A percentile compares a stretch with the other conserved stretches of the same genome.
Conservation (phyloP, 2,113 vertebrate genomes). For the Upupa epops region DNA sequence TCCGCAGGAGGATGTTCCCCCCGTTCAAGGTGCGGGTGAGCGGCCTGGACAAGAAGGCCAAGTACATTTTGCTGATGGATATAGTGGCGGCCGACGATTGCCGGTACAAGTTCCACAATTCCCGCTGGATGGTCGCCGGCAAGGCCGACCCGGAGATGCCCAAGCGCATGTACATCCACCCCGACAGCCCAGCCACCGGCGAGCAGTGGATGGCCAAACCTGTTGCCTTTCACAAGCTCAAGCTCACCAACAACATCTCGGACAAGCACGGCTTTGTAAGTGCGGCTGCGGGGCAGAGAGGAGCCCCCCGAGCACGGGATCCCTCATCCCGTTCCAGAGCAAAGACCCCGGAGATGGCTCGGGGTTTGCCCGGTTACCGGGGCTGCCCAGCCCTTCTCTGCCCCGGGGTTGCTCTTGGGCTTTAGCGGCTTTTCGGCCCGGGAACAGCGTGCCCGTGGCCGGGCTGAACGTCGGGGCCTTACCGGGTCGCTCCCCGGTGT, state of each 20-base stretch:
- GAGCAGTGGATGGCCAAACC: conserved; percentile 99
- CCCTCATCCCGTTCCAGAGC: not conserved
- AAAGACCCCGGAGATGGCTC: not conserved
- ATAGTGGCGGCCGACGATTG: conserved; percentile 98
- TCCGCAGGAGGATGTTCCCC: conserved; percentile 95
- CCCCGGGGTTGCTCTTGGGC: fast-evolving
- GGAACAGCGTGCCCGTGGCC: too few species aligned
- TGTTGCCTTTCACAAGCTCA: conserved; percentile 97
- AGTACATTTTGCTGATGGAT: conserved; percentile 98
- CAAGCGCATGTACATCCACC: conserved; percentile 98
- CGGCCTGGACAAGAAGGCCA: conserved; percentile 97
- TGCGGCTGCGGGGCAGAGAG: conserved; percentile 48
- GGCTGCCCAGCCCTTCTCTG: not conserved
- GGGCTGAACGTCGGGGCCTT: not conserved
- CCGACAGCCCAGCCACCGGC: conserved; percentile 95
- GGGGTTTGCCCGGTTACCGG: not conserved
- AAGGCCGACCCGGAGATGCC: conserved; percentile 99
- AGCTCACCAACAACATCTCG: conserved; percentile 98
- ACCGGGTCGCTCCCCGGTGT: not conserved
- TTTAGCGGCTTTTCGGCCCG: not conserved
- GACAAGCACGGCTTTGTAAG: conserved; percentile 99
- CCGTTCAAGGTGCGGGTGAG: conserved; percentile 97
- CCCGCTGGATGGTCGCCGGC: conserved; percentile 98
- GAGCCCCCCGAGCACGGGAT: not conserved
- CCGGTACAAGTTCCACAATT: conserved; percentile 98